Evolutionary conservation across 2,113 vertebrate species (phyloP).

Genomic region (Pycnonotus jocosus): DNA sequence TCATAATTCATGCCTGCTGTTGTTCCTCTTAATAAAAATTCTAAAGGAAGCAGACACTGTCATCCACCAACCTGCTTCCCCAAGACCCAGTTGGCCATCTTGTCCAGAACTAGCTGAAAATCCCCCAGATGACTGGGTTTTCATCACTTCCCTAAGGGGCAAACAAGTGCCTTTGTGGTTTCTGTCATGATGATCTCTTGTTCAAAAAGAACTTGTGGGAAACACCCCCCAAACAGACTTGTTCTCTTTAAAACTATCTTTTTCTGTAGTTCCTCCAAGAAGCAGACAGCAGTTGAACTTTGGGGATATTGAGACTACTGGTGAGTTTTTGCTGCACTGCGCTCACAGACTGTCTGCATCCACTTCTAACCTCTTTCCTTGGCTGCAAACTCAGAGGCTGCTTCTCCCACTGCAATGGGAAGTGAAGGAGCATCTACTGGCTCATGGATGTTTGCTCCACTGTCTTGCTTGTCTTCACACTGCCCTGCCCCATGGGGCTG

Average conservation of each 20-base stretch:
- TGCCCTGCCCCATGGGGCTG: rapidly evolving
- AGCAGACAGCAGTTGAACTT: background rate
- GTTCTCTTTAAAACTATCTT: background rate
- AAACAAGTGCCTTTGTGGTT: background rate
- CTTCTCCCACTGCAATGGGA: background rate
- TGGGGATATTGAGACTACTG: background rate
- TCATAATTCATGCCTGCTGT: background rate
- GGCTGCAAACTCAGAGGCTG: background rate
- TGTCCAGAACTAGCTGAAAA: background rate
- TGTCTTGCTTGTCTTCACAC: rapidly evolving
- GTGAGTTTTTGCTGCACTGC: background rate
- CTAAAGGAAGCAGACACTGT: background rate
- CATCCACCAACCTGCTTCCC: background rate
- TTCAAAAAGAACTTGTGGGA: background rate
- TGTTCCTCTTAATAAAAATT: background rate
- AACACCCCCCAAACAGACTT: background rate
- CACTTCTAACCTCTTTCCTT: background rate
- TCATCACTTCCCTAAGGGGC: background rate
- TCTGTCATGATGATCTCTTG: background rate
- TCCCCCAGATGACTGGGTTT: background rate
- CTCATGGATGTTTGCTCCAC: background rate
- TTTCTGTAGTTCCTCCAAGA: background rate
- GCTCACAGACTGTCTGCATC: background rate
- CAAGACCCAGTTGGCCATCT: background rate
- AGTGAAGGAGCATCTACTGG: background rate